Base-by-base conservation (phyloP, 2,797 vertebrate species). In the Argyrosomus regius region DNA sequence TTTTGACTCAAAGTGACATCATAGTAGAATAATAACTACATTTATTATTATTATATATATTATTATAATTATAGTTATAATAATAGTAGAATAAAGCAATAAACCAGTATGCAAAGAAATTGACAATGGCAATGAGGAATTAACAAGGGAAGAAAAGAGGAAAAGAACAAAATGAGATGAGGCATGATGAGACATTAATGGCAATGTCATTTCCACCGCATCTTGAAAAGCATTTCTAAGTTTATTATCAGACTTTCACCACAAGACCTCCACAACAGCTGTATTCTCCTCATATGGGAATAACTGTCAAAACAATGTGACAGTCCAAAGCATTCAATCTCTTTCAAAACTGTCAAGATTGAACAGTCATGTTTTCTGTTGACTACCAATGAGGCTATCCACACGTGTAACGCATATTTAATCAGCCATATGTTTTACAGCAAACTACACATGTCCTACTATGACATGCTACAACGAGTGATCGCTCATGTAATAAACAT, bases 331-430 rank as follows among this genome's bases (percentile, higher is more conserved):
- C 35, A 39, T 39, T 39, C 17, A 65, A 46, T 54, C 22, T 20
- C 49, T 70, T 71, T 56, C 39, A 68, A 28, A 50, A 31, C 11
- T 63, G 35, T 61, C 48, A 62, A 60, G 39, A 60, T 7, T 35
- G 31, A 35, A 35, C 7, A 35, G 26, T 54, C 50, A 41, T 4
- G 10, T 69, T 39, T 73, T 28, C n/a, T 45, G 17, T 35, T 49
- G 62, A 69, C 59, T 78, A 0, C 48, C 41, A 61, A 76, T 68
- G 7, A 80, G 52, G 16, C 20, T 9, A 4, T 65, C 79, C 45
- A 9, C 43, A 59, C 3, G 1, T 14, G 31, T 28, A 48, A 58
- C 35, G 8, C 14, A 9, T 20, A 39, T 60, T 73, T 22, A 73
- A 64, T 54, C 16, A 28, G 28, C 6, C 1, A 4, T 13, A 16